These are phyloP conservation scores for Acanthiza pusilla DNA, from an alignment of 2,797 vertebrate species.

Conservation along the genomic window DNA sequence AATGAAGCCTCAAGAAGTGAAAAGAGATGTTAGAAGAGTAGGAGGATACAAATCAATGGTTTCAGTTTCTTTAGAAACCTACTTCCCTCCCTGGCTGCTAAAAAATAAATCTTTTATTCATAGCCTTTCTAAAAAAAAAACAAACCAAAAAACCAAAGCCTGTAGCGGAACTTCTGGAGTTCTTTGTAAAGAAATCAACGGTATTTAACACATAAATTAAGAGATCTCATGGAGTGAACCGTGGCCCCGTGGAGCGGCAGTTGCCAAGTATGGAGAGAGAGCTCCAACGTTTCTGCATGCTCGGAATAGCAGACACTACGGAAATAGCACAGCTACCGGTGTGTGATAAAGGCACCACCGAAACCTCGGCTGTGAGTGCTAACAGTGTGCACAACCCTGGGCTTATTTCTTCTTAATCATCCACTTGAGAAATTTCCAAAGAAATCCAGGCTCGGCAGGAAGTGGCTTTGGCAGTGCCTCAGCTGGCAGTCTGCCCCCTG, in stretches of 20 bases:
- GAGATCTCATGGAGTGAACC: not conserved
- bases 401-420: not conserved
- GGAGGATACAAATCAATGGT: not conserved
- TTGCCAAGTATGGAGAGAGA: not conserved
- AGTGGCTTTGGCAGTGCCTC: constrained; percentile 23
- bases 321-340: not conserved
- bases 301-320: not conserved
- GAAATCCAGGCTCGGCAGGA: not conserved
- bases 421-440: not conserved
- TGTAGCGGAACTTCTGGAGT: not conserved
- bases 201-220: not conserved
- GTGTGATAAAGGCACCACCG: not conserved
- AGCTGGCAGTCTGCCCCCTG: not conserved
- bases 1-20: not conserved
- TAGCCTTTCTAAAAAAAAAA: not conserved
- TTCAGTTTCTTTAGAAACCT: constrained; percentile 10
- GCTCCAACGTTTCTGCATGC: accelerated
- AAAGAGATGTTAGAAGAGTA: not conserved
- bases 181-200: not conserved
- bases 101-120: not conserved
- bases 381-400: not conserved
- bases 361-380: not conserved
- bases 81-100: not conserved
- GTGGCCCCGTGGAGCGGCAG: not conserved
- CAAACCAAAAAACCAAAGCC: not conserved